phyloP scores from a whole-genome alignment of 2,797 vertebrate genomes.

The Pangasius krempfi region DNA sequence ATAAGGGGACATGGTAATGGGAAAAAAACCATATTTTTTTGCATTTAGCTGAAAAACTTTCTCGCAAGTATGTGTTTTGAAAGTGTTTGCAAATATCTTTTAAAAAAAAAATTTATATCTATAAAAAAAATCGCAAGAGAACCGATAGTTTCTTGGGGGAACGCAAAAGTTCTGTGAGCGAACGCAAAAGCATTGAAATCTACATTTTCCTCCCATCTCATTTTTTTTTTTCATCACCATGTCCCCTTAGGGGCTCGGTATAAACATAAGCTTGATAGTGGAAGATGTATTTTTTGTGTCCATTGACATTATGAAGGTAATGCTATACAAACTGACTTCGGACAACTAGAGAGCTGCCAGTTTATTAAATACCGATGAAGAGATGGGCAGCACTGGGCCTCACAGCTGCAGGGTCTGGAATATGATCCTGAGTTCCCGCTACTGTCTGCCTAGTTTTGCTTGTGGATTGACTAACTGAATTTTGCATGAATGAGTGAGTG shows the following conservation, averaged over 20 bases:
- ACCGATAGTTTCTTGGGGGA: no score
- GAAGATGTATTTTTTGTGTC: conserved; percentile 18
- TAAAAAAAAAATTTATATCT: no score
- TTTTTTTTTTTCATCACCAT: no score
- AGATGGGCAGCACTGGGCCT: neutral
- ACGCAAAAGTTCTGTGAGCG: no score
- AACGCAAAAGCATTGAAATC: no score
- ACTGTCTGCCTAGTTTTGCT: neutral
- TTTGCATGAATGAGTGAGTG: neutral
- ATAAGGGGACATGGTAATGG: no score
- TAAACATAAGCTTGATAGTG: conserved; percentile 47
- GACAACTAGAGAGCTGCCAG: neutral
- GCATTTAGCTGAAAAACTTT: no score
- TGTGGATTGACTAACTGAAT: neutral
- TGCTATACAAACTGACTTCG: neutral
- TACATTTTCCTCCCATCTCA: no score
- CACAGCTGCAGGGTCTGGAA: neutral
- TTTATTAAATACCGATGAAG: neutral
- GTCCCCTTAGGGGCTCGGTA: neutral
- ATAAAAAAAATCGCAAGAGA: no score
- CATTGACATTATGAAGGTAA: neutral
- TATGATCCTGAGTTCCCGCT: neutral
- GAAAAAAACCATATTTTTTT: no score
- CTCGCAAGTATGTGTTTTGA: no score
- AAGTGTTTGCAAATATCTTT: no score